A percentile compares a stretch with the other conserved stretches of the same genome.
These are phyloP conservation scores for Cistogaster globosa DNA, from an alignment of 2,888 invertebrate species.

Conservation along the genomic window DNA sequence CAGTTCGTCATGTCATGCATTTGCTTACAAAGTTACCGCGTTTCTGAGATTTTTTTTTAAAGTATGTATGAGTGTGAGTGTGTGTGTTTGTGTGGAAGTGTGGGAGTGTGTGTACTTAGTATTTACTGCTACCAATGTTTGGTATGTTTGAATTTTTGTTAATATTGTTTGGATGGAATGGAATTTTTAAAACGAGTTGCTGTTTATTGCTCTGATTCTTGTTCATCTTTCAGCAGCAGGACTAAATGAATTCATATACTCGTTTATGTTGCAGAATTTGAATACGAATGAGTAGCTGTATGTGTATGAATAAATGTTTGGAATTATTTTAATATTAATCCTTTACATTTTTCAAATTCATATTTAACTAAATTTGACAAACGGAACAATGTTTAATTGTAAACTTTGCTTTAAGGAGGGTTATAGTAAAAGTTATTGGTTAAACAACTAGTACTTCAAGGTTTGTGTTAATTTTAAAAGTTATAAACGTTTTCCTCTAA, in stretches of 20 bases:
- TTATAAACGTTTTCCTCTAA: too few species aligned
- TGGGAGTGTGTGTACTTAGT: constrained; percentile 3
- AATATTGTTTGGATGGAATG: constrained; percentile 77
- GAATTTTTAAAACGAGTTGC: constrained; percentile 73
- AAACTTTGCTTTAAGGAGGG: neutral
- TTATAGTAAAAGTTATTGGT: neutral
- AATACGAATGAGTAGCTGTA: neutral
- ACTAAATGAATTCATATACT: constrained; percentile 35
- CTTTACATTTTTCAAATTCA: constrained; percentile 54
- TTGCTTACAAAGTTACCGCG: constrained; percentile 14
- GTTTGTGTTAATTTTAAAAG: too few species aligned
- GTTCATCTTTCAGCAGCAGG: constrained; percentile 37
- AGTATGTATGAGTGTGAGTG: neutral
- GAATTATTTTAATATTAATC: constrained; percentile 55
- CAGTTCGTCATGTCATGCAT: constrained; percentile 58
- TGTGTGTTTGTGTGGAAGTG: neutral
- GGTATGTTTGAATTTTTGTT: constrained; percentile 76
- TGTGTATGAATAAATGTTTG: neutral
- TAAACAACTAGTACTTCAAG: too few species aligned
- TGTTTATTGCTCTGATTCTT: constrained; percentile 64
- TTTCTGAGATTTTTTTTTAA: neutral
- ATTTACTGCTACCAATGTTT: constrained; percentile 18
- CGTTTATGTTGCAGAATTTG: neutral
- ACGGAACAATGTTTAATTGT: neutral
- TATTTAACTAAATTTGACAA: constrained; percentile 31